Percentiles rank a stretch among this genome's conserved stretches.
Evolutionary conservation across 2,113 vertebrate species (phyloP).

Genomic region (Grammomys dolichurus): DNA sequence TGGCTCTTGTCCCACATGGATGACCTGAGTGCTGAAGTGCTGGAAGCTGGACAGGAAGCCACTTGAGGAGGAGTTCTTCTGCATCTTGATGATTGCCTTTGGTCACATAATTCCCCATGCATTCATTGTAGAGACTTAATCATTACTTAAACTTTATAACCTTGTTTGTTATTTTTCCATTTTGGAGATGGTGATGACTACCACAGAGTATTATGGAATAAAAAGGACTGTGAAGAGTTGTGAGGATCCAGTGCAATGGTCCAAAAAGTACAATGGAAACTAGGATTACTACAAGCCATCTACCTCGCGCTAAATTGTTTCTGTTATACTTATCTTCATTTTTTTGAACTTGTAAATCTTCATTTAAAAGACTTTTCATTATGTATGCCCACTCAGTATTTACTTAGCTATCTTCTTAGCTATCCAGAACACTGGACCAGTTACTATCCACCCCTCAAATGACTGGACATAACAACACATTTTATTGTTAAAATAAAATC

Average conservation of each 20-base stretch:
- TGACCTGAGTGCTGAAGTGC: constrained; percentile 95
- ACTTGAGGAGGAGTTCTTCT: neutral
- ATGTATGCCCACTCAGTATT: neutral
- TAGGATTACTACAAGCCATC: neutral
- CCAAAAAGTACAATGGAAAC: neutral
- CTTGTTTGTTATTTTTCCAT: neutral
- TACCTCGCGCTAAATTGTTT: neutral
- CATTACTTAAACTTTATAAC: neutral
- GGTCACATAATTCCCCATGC: neutral
- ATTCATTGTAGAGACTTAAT: neutral
- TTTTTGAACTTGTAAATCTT: neutral
- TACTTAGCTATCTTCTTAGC: neutral
- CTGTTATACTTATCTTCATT: neutral
- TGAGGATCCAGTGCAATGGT: neutral
- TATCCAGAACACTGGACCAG: neutral
- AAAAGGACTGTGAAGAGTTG: neutral
- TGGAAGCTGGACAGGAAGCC: constrained; percentile 83
- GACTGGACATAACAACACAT: neutral
- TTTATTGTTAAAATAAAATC: neutral
- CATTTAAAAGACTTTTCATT: neutral
- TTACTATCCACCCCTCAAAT: neutral
- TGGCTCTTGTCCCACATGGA: constrained; percentile 96
- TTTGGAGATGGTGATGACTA: neutral
- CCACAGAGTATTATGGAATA: neutral
- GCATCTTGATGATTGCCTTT: constrained; percentile 62